Evolutionary conservation across 2,797 vertebrate genomes (phyloP).

Genomic region (Myotis planiceps): DNA sequence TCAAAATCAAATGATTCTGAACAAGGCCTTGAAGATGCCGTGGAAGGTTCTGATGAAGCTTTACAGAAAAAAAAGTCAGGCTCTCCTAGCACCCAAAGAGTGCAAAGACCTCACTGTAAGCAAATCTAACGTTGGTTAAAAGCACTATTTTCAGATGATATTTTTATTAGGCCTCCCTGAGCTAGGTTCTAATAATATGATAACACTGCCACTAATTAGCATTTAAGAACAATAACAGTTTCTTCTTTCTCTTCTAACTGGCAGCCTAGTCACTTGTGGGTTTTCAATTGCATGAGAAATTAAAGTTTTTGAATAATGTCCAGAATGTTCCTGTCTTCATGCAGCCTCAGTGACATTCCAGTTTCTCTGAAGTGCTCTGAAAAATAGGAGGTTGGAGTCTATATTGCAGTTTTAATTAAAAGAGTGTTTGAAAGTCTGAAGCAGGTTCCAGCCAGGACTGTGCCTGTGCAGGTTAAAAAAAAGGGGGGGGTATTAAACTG

Average conservation of each 20-base stretch:
- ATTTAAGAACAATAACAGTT: neutral
- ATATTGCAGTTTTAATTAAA: conserved; percentile 40
- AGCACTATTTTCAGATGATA: neutral
- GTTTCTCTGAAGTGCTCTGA: conserved; percentile 1
- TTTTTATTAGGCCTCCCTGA: conserved; percentile 41
- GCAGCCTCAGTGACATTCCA: neutral
- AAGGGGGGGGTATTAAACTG: neutral
- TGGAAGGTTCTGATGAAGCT: conserved; percentile 84
- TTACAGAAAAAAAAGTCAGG: conserved; percentile 86
- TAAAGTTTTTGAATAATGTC: conserved; percentile 25
- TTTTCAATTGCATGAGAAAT: conserved; percentile 44
- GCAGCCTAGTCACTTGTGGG: neutral
- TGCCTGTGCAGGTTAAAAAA: conserved; percentile 22
- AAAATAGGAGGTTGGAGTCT: conserved; percentile 16
- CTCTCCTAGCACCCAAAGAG: conserved; percentile 86
- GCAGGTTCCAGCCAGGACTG: conserved; percentile 11
- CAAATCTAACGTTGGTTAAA: conserved; percentile 32
- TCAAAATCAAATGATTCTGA: conserved; percentile 79
- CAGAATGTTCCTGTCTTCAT: neutral
- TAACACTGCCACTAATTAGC: neutral
- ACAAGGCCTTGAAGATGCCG: conserved; percentile 78
- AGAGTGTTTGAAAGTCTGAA: conserved; percentile 36
- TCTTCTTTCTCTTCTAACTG: neutral
- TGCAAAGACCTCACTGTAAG: conserved; percentile 90
- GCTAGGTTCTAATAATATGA: neutral